Evolutionary conservation across 2,797 vertebrate species (phyloP).

Genomic region (Nannoperca obscura): DNA sequence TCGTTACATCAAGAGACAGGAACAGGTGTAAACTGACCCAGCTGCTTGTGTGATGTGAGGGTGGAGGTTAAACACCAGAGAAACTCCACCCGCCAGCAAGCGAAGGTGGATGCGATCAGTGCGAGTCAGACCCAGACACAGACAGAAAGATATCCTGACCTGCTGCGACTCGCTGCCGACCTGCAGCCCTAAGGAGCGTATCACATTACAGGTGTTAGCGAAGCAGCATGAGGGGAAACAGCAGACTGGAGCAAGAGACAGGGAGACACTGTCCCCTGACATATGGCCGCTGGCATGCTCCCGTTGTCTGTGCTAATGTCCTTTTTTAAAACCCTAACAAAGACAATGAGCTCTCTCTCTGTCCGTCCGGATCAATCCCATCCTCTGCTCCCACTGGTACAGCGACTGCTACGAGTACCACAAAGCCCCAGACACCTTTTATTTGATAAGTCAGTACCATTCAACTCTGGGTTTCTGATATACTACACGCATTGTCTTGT

Average conservation of each 20-base stretch:
- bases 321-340: slow-evolving; percentile 42
- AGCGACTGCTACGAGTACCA: neutral
- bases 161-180: slow-evolving; percentile 25
- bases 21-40: slow-evolving; percentile 2
- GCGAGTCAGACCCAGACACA: neutral
- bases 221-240: neutral
- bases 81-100: slow-evolving; percentile 26
- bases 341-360: slow-evolving; percentile 54
- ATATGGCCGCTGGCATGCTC: slow-evolving; percentile 33
- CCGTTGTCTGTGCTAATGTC: slow-evolving; percentile 47
- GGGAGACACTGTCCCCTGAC: slow-evolving; percentile 32
- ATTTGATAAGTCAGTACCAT: neutral
- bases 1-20: neutral
- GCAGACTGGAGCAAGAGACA: slow-evolving; percentile 29
- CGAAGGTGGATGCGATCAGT: slow-evolving; percentile 7
- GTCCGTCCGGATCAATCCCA: slow-evolving; percentile 38
- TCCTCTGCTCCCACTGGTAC: slow-evolving; percentile 31
- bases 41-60: neutral
- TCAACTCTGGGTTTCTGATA: neutral
- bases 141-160: slow-evolving; percentile 23
- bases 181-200: slow-evolving; percentile 35
- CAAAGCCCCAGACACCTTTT: slow-evolving; percentile 6
- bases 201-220: slow-evolving; percentile 38
- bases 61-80: slow-evolving; percentile 6
- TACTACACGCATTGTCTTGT: neutral